These are phyloP conservation scores for Regulus satrapa DNA, from an alignment of 2,113 vertebrate genomes.

Conservation along the genomic window DNA sequence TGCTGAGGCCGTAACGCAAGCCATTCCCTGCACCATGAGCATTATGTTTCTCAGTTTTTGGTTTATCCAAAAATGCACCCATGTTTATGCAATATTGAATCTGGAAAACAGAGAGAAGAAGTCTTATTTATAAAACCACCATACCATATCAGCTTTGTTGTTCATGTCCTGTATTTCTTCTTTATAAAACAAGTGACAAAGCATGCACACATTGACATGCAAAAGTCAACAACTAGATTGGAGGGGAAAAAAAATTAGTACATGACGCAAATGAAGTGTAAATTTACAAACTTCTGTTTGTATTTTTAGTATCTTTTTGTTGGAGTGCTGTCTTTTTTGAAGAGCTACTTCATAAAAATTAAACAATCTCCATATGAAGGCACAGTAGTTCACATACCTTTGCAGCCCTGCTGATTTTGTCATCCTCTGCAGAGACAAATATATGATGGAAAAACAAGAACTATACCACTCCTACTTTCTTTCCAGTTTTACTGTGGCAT, in stretches of 20 bases:
- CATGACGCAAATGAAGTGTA: fast-evolving
- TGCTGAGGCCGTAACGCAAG: conserved; percentile 93
- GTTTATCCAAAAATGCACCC: conserved; percentile 99
- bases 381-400: background rate
- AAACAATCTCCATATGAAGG: background rate
- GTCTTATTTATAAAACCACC: background rate
- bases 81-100: conserved; percentile 85
- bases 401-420: background rate
- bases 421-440: background rate
- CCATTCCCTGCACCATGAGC: conserved; percentile 91
- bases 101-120: conserved; percentile 69
- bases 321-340: background rate
- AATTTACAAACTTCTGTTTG: background rate
- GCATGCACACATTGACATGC: background rate
- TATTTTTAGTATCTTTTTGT: background rate
- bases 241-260: background rate
- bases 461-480: background rate
- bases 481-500: background rate
- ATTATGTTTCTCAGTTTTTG: conserved; percentile 98
- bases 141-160: background rate
- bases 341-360: background rate
- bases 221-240: background rate
- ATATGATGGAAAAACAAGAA: background rate
- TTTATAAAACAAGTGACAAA: background rate
- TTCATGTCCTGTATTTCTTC: background rate